Evolutionary conservation across 2,797 vertebrate genomes (phyloP), one percentile per base, ranked within the genome.

Genomic region (Anabacerthia variegaticeps): DNA sequence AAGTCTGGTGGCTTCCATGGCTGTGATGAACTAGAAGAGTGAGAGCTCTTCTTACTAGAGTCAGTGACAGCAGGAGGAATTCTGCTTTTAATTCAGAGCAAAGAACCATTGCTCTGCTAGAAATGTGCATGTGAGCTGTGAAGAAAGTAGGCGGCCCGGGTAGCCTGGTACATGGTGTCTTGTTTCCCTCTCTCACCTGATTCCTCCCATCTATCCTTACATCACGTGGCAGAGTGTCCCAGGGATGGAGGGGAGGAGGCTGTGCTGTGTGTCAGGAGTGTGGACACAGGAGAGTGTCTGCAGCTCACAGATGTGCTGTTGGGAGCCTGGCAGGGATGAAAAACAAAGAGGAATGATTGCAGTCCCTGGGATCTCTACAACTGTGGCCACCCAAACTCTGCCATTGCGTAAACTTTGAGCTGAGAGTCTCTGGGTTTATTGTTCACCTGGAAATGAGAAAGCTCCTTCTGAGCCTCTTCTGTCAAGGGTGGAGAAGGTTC

Each of bases 371-470:
- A 74, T 71, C 71, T 74, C 9, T 0, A 62, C 66, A 58, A 21
- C 61, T 55, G 81, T 2, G 56, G 85, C 89, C 87, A 88, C 93
- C 89, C 92, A 93, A 78, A 78, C 72, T 49, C 59, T 8, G 6
- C 54, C 0, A 2, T 83, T 84, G 41, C 1, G 1, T 91, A 95
- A 92, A 83, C 82, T 21, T 23, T 10, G 58, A 87, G 41, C 79
- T 77, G 72, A 2, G 44, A 62, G 72, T 23, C 58, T 69, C 44
- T 49, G 21, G 52, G 37, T 65, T 95, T 86, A 79, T 75, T 89
- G 78, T 79, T 92, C 91, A 91, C 93, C 93, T 95, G 94, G 89
- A 93, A 94, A 91, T 56, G 43, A 90, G 73, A 87, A 88, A 77
- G 69, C 59, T 87, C 68, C 71, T 72, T 69, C 74, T 89, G 73